A percentile compares a stretch with the other conserved stretches of the same genome.
phyloP scores from a whole-genome alignment of 2,888 invertebrate species.

The Stictocephala bisonia region DNA sequence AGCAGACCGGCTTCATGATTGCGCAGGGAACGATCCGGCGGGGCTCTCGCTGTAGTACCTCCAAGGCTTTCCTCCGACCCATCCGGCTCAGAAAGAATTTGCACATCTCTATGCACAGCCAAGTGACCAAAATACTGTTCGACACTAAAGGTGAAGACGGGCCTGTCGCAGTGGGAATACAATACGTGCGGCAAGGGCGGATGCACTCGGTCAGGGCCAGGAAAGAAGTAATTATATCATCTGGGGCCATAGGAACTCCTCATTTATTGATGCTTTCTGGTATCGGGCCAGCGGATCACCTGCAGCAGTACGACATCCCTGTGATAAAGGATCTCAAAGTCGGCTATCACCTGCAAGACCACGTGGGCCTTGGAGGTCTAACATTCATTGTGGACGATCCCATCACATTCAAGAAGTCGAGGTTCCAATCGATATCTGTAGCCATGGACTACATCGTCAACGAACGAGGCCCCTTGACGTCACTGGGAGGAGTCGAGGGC shows the following conservation, averaged over 20 bases:
- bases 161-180: conserved; percentile 78
- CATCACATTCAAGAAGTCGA: conserved; percentile 79
- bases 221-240: conserved; percentile 85
- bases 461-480: conserved; percentile 86
- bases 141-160: conserved; percentile 63
- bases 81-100: conserved; percentile 81
- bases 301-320: conserved; percentile 77
- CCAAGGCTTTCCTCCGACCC: conserved; percentile 88
- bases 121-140: conserved; percentile 73
- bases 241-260: conserved; percentile 89
- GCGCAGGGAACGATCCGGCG: conserved; percentile 87
- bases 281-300: conserved; percentile 82
- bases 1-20: conserved; percentile 88
- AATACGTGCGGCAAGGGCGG: conserved; percentile 75
- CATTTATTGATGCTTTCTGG: conserved; percentile 94
- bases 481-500: conserved; percentile 84
- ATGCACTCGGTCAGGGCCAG: conserved; percentile 76
- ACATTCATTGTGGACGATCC: conserved; percentile 87
- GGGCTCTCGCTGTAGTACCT: conserved; percentile 87
- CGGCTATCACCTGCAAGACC: conserved; percentile 88
- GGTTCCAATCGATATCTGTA: conserved; percentile 81
- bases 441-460: conserved; percentile 84
- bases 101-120: conserved; percentile 82
- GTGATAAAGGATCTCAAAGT: conserved; percentile 76
- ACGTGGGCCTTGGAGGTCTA: conserved; percentile 86